These are phyloP conservation scores for Syngnathus acus DNA, from an alignment of 2,797 vertebrate species.

Conservation along the genomic window DNA sequence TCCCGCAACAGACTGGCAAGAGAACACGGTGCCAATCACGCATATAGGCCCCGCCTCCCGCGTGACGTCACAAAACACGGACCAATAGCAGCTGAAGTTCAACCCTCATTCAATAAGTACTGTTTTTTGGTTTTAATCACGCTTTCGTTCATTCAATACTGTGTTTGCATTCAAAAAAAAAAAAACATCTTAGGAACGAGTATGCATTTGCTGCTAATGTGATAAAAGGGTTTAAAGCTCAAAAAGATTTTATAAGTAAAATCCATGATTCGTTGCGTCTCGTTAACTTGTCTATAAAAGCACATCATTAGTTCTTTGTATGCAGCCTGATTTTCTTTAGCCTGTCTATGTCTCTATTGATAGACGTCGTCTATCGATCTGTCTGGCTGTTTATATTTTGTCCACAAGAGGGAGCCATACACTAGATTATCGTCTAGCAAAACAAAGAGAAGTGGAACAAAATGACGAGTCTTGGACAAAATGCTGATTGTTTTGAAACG, in stretches of 20 bases:
- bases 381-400: neutral
- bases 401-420: conserved; percentile 1
- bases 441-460: neutral
- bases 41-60: conserved; percentile 20
- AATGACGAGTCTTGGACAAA: neutral
- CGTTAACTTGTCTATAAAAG: too few species aligned
- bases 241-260: too few species aligned
- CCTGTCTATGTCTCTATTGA: too few species aligned
- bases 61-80: conserved; percentile 13
- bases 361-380: neutral
- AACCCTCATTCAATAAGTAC: neutral
- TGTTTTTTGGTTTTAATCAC: neutral
- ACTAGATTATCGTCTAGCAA: neutral
- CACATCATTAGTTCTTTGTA: too few species aligned
- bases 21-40: conserved; percentile 62
- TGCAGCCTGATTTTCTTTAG: neutral
- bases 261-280: neutral
- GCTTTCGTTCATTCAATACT: neutral
- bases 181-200: neutral
- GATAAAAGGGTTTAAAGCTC: neutral
- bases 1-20: conserved; percentile 64
- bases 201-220: neutral
- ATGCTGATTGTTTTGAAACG: neutral
- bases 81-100: conserved; percentile 42
- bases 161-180: neutral